Evolutionary conservation across 2,888 invertebrate genomes (phyloP).

Genomic region (Sphinx pinastri): DNA sequence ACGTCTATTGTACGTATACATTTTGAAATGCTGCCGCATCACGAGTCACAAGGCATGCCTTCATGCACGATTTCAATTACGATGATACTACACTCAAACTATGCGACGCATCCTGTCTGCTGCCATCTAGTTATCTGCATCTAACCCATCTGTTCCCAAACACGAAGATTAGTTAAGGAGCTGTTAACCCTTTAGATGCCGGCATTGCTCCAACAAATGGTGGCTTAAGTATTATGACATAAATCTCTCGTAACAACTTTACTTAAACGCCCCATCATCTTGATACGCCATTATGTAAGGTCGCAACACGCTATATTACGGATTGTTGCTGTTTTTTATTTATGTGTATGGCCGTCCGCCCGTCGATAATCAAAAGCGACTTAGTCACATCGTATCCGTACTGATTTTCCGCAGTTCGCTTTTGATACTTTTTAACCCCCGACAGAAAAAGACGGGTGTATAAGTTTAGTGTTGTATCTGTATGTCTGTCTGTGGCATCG

Average conservation of each 20-base stretch:
- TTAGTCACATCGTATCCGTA: no score
- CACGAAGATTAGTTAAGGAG: conserved; percentile 16
- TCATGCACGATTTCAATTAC: not conserved
- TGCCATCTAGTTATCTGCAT: not conserved
- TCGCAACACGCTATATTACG: not conserved
- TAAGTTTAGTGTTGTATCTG: no score
- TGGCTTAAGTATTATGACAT: not conserved
- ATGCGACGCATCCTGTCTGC: not conserved
- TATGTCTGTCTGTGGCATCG: no score
- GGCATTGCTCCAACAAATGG: not conserved
- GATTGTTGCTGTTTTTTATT: not conserved
- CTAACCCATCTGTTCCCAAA: conserved; percentile 9
- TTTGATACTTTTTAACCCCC: no score
- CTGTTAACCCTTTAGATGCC: conserved; percentile 17
- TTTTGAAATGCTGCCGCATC: not conserved
- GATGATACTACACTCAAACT: conserved; percentile 10
- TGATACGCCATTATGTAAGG: not conserved
- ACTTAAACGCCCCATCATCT: not conserved
- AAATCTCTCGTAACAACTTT: conserved; percentile 1
- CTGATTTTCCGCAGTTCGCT: no score
- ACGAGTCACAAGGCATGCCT: conserved; percentile 5
- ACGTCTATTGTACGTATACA: not conserved
- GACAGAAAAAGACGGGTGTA: no score
- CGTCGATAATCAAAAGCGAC: no score
- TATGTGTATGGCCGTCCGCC: not conserved